These are phyloP conservation scores for Mythimna impura DNA, from an alignment of 2,888 invertebrate genomes.

Conservation along the genomic window DNA sequence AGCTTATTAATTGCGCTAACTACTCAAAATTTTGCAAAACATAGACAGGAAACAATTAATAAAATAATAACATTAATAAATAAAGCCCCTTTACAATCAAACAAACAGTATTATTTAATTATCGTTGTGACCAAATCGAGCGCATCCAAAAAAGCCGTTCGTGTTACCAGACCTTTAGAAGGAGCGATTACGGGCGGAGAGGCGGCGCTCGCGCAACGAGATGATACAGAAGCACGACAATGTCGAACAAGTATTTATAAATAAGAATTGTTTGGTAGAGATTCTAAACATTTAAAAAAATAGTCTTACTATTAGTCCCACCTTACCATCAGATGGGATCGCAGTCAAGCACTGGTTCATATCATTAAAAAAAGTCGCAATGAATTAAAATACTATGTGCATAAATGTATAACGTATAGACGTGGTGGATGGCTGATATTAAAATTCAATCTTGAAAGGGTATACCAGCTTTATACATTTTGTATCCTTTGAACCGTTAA, in stretches of 20 bases:
- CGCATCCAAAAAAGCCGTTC: conserved; percentile 58
- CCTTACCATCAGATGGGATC: no score
- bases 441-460: no score
- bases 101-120: conserved; percentile 55
- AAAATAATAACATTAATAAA: conserved; percentile 30
- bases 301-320: no score
- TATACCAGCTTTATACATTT: no score
- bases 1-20: conserved; percentile 1
- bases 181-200: conserved; percentile 57
- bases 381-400: background rate
- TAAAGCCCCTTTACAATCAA: conserved; percentile 42
- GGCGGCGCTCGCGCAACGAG: conserved; percentile 70
- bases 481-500: no score
- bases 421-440: no score
- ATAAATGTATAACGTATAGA: no score
- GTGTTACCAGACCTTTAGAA: conserved; percentile 60
- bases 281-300: background rate
- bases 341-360: no score
- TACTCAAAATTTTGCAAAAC: conserved; percentile 4
- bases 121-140: conserved; percentile 58
- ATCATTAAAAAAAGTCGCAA: background rate
- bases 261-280: conserved; percentile 2
- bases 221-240: conserved; percentile 44
- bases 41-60: conserved; percentile 18
- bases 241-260: background rate